A percentile compares a stretch with the other conserved stretches of the same genome.
phyloP scores from a whole-genome alignment of 2,113 vertebrate genomes.

The Paradoxurus hermaphroditus region DNA sequence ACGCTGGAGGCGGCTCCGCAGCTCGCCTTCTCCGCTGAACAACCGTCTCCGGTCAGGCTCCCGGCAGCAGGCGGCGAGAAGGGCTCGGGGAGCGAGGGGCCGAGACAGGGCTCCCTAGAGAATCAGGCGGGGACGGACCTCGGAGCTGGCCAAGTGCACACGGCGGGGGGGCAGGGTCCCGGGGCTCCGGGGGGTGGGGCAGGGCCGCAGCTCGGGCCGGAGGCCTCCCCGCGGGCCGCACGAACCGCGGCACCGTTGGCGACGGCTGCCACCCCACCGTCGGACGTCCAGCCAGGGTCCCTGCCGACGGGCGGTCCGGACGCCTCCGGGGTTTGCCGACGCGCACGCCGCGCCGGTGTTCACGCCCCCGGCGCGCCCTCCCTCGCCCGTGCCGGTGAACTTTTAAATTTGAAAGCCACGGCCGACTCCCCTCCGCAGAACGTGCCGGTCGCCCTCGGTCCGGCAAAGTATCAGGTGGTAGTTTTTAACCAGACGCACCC shows the following conservation, averaged over 20 bases:
- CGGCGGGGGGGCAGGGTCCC: accelerated
- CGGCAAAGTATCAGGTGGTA: background rate
- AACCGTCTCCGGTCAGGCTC: background rate
- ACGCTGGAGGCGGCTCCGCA: background rate
- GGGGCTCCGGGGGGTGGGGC: background rate
- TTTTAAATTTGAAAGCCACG: background rate
- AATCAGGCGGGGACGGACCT: background rate
- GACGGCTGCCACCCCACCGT: accelerated
- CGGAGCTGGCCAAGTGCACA: background rate
- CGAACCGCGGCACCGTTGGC: accelerated
- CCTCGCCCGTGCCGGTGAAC: accelerated
- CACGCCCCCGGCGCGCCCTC: accelerated
- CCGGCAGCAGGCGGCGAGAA: background rate
- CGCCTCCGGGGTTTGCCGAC: accelerated
- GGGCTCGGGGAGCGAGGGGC: no score
- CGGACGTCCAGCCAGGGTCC: accelerated
- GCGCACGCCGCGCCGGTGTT: accelerated
- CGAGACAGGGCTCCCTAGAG: background rate
- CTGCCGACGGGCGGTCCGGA: accelerated
- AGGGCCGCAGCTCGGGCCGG: accelerated
- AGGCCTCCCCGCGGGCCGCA: accelerated
- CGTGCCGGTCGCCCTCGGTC: background rate
- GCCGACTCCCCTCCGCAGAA: no score
- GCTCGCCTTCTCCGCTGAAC: accelerated
- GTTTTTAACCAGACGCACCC: accelerated